phyloP scores from a whole-genome alignment of 2,888 invertebrate genomes.

The Pecten maximus region DNA sequence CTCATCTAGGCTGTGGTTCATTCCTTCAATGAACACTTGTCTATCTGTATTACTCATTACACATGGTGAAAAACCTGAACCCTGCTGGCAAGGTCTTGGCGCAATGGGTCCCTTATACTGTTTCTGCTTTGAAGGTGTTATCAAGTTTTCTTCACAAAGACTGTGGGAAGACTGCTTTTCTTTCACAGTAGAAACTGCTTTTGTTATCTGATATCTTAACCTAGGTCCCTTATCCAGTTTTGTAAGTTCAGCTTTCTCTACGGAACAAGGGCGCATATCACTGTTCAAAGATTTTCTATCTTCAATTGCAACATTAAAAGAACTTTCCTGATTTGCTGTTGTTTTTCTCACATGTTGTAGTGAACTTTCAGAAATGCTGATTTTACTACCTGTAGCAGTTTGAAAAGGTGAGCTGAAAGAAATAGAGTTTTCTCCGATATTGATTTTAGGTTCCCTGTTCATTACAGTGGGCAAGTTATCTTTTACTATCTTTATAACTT shows the following conservation, averaged over 20 bases:
- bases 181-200: not conserved
- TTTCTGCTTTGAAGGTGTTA: not conserved
- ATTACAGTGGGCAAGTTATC: not conserved
- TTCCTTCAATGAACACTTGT: not conserved
- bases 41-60: not conserved
- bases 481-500: not conserved
- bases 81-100: not conserved
- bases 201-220: not conserved
- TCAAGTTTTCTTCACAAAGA: not conserved
- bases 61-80: not conserved
- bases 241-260: not conserved
- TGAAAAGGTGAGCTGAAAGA: conserved; percentile 52
- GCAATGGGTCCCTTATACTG: not conserved
- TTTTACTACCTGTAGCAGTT: conserved; percentile 62
- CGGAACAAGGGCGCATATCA: not conserved
- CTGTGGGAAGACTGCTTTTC: not conserved
- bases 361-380: conserved; percentile 51
- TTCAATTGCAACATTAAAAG: not conserved
- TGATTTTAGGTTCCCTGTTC: not conserved
- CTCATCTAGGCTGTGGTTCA: conserved; percentile 1
- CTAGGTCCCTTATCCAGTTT: not conserved
- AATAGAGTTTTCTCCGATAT: not conserved
- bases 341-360: conserved; percentile 44
- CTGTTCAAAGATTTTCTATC: not conserved
- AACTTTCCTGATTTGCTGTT: not conserved